phyloP scores from a whole-genome alignment of 2,113 vertebrate species.

The Neolamprologus ventralis region DNA sequence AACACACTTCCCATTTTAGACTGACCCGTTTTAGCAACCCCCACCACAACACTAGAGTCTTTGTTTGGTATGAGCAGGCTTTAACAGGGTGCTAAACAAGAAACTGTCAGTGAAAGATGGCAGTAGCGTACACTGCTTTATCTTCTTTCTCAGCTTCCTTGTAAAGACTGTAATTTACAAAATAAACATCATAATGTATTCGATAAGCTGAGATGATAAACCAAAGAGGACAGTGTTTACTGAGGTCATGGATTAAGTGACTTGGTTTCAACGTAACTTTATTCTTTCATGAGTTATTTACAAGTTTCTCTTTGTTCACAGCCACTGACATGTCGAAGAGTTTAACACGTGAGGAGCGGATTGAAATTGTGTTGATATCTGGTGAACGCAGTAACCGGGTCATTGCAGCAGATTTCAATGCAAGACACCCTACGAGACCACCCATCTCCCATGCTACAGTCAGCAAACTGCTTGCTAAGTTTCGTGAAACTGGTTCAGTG shows the following conservation, averaged over 20 bases:
- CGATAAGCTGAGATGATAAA: neutral
- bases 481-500: too few species aligned
- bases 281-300: neutral
- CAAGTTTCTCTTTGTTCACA: neutral
- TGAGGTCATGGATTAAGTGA: neutral
- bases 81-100: neutral
- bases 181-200: neutral
- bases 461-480: accelerated
- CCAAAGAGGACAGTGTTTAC: neutral
- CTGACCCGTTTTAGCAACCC: neutral
- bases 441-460: neutral
- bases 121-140: accelerated
- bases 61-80: neutral
- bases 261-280: neutral
- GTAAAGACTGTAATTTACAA: neutral
- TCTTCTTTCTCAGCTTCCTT: neutral
- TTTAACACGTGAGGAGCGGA: accelerated
- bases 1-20: neutral
- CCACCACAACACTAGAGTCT: neutral
- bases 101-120: neutral
- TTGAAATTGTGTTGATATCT: accelerated
- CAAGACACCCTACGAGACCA: neutral
- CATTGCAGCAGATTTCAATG: accelerated
- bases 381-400: accelerated
- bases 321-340: neutral